Base-by-base conservation (phyloP, 2,797 vertebrate species). In the Tapera naevia region DNA sequence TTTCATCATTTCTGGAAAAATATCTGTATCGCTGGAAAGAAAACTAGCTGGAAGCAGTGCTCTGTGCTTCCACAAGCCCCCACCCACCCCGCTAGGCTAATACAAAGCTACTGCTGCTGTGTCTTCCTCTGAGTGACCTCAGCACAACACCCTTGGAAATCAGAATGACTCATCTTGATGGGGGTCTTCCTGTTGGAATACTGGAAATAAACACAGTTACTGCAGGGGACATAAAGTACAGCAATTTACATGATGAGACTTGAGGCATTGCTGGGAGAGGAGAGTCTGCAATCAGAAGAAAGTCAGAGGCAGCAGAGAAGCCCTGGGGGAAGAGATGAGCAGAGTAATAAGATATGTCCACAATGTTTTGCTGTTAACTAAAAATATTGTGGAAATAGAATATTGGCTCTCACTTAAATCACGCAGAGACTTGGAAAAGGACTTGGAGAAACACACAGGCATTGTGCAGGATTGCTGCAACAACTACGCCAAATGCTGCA, bases 141-240 rank as follows among this genome's bases (percentile, higher is more conserved):
- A 91, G 85, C 90, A 73, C 58, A 92, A 71, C 83, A 73, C 89
- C 89, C 87, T 90, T 96, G 91, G 84, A 86, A 92, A 83, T 65
- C 81, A 89, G 27, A 94, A 92, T 97, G 95, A 97, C 87, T 97
- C 95, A 96, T 96, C 91, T 61, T 95, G 72, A 89, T 93, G 94
- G 95, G 94, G 95, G 95, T 97, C 94, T 97, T 97, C 87, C 87
- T 96, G 85, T 93, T 89, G 89, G 95, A 95, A 79, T 88, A 91
- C 65, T 97, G 74, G 89, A 97, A 97, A 95, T 96, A 95, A 96
- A 94, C 92, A 88, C 76, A 81, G 95, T 96, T 96, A 87, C 96
- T 96, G 90, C 92, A 95, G 91, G 94, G 88, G 81, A 94, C 51
- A 35, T 86, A 89, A 92, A 95, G 72, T 95, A 86, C 91, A 88